Conservation (phyloP, 2,888 invertebrate species). For the Nephrotoma appendiculata region DNA sequence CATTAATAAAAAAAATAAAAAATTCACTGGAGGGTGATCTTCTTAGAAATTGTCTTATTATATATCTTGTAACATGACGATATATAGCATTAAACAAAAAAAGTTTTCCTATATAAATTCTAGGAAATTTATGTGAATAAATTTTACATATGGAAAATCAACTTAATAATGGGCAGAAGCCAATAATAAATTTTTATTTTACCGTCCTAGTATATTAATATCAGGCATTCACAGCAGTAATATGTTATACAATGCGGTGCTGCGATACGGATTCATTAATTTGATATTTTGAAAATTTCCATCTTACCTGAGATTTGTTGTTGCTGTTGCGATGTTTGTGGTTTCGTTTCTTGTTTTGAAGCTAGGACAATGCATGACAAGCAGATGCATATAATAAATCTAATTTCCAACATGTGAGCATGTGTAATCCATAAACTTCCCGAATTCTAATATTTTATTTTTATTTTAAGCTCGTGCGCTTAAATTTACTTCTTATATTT, state of each 20-base stretch:
- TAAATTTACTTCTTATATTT: not conserved
- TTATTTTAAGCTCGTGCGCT: not conserved
- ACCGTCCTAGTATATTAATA: not conserved
- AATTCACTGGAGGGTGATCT: not conserved
- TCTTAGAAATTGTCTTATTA: not conserved
- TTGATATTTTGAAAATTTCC: not conserved
- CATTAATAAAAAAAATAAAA: not conserved
- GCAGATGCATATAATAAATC: conserved; percentile 5
- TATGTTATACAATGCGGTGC: not conserved
- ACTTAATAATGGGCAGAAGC: not conserved
- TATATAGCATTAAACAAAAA: not conserved
- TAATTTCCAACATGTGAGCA: conserved; percentile 5
- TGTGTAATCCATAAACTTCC: conserved; percentile 2
- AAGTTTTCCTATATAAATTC: not conserved
- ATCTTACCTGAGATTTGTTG: not conserved
- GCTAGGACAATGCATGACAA: conserved; percentile 4
- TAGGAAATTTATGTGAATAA: not conserved
- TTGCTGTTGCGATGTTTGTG: not conserved
- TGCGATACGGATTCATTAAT: not conserved
- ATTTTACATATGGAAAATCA: not conserved
- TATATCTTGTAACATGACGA: not conserved
- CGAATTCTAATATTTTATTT: not conserved
- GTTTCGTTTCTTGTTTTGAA: not conserved
- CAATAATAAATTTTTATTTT: not conserved
- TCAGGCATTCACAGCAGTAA: not conserved